Percentiles rank a stretch among this genome's conserved stretches.
These are phyloP conservation scores for Drosophila willistoni DNA, from an alignment of 1,140 invertebrate genomes.

Conservation along the genomic window DNA sequence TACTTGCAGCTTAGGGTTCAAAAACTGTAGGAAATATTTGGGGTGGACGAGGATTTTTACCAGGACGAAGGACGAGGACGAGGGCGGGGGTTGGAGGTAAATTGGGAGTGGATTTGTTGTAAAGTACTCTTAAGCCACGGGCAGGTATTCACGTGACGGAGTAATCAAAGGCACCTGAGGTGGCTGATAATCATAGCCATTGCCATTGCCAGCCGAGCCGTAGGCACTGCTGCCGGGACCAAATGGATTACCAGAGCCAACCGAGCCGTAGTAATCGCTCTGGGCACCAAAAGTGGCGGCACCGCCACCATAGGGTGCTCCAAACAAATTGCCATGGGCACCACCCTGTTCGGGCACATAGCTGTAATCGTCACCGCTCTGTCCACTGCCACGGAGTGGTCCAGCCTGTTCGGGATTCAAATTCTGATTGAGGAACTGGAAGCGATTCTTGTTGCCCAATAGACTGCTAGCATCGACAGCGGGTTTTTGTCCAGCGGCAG, in stretches of 20 bases:
- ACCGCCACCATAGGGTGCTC: constrained; percentile 32
- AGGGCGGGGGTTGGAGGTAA: not conserved
- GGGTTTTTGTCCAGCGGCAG: constrained; percentile 43
- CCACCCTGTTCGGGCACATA: constrained; percentile 43
- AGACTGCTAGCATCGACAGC: constrained; percentile 65
- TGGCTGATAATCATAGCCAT: constrained; percentile 64
- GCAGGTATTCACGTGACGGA: constrained; percentile 70
- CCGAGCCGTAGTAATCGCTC: constrained; percentile 15
- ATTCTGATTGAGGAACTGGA: constrained; percentile 79
- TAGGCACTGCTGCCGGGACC: constrained; percentile 38
- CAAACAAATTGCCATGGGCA: constrained; percentile 26
- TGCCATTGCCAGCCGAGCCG: constrained; percentile 39
- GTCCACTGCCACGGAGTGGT: constrained; percentile 69
- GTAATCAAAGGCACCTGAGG: constrained; percentile 49
- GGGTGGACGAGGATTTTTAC: not conserved
- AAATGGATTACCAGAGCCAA: constrained; percentile 29
- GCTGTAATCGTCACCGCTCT: constrained; percentile 78
- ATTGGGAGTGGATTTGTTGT: not conserved
- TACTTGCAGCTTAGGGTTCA: constrained; percentile 62
- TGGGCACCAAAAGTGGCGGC: not conserved
- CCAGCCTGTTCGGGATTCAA: constrained; percentile 59
- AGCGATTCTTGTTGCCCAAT: constrained; percentile 76
- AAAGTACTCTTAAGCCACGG: constrained; percentile 60
- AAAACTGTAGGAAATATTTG: constrained; percentile 12
- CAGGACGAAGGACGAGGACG: not conserved